A percentile compares a stretch with the other conserved stretches of the same genome.
Evolutionary conservation across 2,888 invertebrate genomes (phyloP).

Genomic region (Magallana nippona): DNA sequence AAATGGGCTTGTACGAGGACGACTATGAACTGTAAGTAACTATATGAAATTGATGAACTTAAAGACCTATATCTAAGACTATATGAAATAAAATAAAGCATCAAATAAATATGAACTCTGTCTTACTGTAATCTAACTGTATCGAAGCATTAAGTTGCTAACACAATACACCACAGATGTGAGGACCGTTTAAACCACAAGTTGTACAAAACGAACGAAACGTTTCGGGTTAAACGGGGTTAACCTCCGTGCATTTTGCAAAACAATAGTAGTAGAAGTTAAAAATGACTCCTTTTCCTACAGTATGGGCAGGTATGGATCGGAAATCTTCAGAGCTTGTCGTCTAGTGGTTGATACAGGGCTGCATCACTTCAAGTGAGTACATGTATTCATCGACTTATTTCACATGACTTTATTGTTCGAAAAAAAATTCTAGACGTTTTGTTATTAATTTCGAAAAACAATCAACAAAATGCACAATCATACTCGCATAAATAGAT

Average conservation of each 20-base stretch:
- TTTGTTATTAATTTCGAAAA: not conserved
- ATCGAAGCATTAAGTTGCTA: too few species aligned
- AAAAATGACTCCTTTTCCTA: not conserved
- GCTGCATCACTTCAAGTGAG: constrained; percentile 66
- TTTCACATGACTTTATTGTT: too few species aligned
- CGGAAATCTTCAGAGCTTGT: constrained; percentile 68
- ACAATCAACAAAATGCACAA: not conserved
- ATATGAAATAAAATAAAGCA: too few species aligned
- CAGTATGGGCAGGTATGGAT: constrained; percentile 67
- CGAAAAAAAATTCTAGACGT: too few species aligned
- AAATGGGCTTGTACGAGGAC: constrained; percentile 77
- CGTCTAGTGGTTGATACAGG: constrained; percentile 70
- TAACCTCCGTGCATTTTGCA: not conserved
- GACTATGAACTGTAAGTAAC: constrained; percentile 72
- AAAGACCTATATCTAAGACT: too few species aligned
- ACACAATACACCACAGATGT: too few species aligned
- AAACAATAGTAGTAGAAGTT: not conserved
- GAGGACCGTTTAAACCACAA: too few species aligned
- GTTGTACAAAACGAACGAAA: too few species aligned
- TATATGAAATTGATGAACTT: not conserved
- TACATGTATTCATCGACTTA: not conserved
- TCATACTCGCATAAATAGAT: too few species aligned
- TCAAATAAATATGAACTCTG: too few species aligned
- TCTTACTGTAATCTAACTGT: too few species aligned
- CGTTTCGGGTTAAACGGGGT: too few species aligned